Evolutionary conservation across 2,113 vertebrate genomes (phyloP).

Genomic region (Noturus placidus): DNA sequence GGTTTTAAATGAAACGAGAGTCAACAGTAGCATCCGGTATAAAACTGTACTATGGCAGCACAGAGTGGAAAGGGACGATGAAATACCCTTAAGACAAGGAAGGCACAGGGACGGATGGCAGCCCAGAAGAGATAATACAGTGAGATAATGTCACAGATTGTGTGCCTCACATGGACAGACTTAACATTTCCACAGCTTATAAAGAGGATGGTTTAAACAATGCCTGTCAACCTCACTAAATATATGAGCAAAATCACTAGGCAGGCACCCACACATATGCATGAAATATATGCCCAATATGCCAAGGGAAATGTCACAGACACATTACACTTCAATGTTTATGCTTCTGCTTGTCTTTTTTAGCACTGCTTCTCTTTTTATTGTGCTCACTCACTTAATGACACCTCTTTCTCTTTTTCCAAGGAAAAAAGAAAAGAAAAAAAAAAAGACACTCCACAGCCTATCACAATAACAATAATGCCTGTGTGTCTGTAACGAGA

Average conservation of each 20-base stretch:
- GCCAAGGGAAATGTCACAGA: slow-evolving; percentile 39
- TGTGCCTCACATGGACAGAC: slow-evolving; percentile 23
- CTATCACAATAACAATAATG: slow-evolving; percentile 22
- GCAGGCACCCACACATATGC: slow-evolving; percentile 28
- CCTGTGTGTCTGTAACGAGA: slow-evolving; percentile 1
- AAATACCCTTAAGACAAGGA: slow-evolving; percentile 41
- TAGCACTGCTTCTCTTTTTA: slow-evolving; percentile 27
- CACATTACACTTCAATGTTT: slow-evolving; percentile 42
- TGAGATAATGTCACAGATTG: slow-evolving; percentile 20
- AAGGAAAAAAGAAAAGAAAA: background rate
- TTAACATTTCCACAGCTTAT: slow-evolving; percentile 28
- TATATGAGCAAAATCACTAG: slow-evolving; percentile 32
- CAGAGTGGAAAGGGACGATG: slow-evolving; percentile 1
- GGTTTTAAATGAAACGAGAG: slow-evolving; percentile 25
- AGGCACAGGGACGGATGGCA: slow-evolving; percentile 25
- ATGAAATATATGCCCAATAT: slow-evolving; percentile 33
- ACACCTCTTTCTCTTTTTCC: slow-evolving; percentile 12
- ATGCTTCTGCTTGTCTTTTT: slow-evolving; percentile 35
- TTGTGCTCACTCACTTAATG: slow-evolving; percentile 44
- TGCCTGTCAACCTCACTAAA: slow-evolving; percentile 36
- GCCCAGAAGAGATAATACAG: slow-evolving; percentile 23
- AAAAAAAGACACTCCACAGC: background rate
- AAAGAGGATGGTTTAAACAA: slow-evolving; percentile 42
- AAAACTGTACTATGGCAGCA: slow-evolving; percentile 10
- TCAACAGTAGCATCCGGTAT: slow-evolving; percentile 7